phyloP scores from a whole-genome alignment of 2,113 vertebrate species.

The Eulemur rufifrons region DNA sequence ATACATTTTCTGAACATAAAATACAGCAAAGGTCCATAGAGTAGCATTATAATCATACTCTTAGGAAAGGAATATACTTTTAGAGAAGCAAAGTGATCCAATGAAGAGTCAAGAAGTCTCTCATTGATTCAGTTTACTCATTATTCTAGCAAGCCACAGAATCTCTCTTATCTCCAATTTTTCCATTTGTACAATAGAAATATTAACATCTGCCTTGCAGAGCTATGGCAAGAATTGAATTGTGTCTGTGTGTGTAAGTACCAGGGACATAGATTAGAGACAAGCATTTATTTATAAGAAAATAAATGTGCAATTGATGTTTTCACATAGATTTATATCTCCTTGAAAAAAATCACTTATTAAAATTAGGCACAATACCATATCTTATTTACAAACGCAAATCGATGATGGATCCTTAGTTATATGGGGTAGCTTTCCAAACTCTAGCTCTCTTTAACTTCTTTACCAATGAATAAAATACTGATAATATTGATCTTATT shows the following conservation, averaged over 20 bases:
- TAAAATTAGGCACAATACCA: background rate
- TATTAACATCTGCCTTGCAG: background rate
- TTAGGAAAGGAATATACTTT: background rate
- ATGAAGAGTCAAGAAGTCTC: background rate
- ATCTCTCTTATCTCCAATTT: background rate
- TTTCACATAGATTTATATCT: constrained; percentile 4
- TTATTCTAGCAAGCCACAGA: background rate
- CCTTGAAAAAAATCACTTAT: background rate
- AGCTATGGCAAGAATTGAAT: background rate
- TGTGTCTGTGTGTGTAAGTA: background rate
- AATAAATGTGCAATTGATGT: background rate
- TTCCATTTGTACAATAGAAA: background rate
- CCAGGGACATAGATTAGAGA: background rate
- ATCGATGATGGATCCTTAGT: background rate
- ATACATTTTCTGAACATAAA: background rate
- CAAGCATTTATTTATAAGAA: background rate
- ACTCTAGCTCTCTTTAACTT: background rate
- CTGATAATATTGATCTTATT: background rate
- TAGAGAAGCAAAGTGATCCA: background rate
- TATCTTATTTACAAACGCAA: background rate
- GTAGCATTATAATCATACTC: background rate
- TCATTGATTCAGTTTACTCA: background rate
- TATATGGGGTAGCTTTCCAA: background rate
- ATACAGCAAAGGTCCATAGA: background rate
- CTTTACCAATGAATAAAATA: constrained; percentile 23